A percentile compares a stretch with the other conserved stretches of the same genome.
Conservation (phyloP, 2,888 invertebrate species). For the Xestia rhomboidea region DNA sequence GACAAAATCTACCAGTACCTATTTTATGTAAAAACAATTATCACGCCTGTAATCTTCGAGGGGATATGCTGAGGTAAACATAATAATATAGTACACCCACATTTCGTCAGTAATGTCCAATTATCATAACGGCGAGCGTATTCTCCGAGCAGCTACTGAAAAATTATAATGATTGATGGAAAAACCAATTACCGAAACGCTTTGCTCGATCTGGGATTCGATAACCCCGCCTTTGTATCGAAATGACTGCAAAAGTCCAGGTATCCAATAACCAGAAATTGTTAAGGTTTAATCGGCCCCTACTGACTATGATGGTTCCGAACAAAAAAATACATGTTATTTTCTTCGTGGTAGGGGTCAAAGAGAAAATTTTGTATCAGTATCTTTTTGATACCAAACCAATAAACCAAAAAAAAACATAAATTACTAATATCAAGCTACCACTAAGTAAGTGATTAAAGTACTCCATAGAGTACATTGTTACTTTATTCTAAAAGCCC, state of each 20-base stretch:
- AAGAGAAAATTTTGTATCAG: background rate
- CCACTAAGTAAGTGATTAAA: conserved; percentile 15
- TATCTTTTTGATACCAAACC: background rate
- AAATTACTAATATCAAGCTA: background rate
- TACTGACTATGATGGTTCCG: background rate
- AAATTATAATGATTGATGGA: background rate
- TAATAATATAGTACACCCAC: no score
- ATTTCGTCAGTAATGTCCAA: no score
- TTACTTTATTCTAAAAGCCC: conserved; percentile 2
- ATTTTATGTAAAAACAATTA: no score
- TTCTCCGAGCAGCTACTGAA: no score
- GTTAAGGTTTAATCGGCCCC: background rate
- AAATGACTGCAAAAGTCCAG: background rate
- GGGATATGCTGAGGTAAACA: no score
- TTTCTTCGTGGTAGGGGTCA: background rate
- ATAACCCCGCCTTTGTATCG: background rate
- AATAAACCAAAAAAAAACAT: no score
- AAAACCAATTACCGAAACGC: background rate
- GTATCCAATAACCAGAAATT: background rate
- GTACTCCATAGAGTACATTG: background rate
- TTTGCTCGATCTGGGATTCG: background rate
- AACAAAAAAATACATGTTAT: background rate
- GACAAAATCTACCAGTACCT: no score
- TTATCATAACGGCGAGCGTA: no score
- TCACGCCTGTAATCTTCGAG: no score